Evolutionary conservation across 2,113 vertebrate species (phyloP).

Genomic region (Corythoichthys intestinalis): DNA sequence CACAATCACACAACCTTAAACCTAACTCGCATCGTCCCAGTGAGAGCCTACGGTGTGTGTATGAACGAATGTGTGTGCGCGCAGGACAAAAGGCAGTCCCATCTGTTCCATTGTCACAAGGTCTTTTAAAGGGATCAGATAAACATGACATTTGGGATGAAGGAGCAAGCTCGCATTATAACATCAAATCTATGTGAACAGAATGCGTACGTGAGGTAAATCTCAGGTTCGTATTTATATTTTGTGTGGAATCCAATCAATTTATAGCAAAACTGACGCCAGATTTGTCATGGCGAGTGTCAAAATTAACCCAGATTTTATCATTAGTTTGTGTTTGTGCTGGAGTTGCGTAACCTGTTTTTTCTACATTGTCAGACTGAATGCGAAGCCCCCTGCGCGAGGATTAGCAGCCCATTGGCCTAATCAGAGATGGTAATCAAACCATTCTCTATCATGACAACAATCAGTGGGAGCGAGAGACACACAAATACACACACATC

Average conservation of each 20-base stretch:
- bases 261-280: background rate
- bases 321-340: background rate
- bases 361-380: slow-evolving; percentile 35
- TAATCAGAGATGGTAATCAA: slow-evolving; percentile 72
- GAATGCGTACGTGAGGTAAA: background rate
- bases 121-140: slow-evolving; percentile 73
- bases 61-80: slow-evolving; percentile 16
- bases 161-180: slow-evolving; percentile 50
- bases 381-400: slow-evolving; percentile 28
- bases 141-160: slow-evolving; percentile 70
- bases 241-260: background rate
- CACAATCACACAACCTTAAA: slow-evolving; percentile 67
- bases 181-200: slow-evolving; percentile 29
- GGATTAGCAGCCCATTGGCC: slow-evolving; percentile 67
- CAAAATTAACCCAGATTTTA: background rate
- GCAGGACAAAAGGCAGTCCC: slow-evolving; percentile 58
- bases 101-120: slow-evolving; percentile 68
- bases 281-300: background rate
- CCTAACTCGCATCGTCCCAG: slow-evolving; percentile 45
- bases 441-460: slow-evolving; percentile 64
- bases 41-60: slow-evolving; percentile 22
- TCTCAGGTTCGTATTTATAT: background rate
- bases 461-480: slow-evolving; percentile 54
- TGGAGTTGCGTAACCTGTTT: slow-evolving; percentile 36
- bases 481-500: slow-evolving; percentile 63